These are phyloP conservation scores for Coreius guichenoti DNA, from an alignment of 2,797 vertebrate species.

Conservation along the genomic window DNA sequence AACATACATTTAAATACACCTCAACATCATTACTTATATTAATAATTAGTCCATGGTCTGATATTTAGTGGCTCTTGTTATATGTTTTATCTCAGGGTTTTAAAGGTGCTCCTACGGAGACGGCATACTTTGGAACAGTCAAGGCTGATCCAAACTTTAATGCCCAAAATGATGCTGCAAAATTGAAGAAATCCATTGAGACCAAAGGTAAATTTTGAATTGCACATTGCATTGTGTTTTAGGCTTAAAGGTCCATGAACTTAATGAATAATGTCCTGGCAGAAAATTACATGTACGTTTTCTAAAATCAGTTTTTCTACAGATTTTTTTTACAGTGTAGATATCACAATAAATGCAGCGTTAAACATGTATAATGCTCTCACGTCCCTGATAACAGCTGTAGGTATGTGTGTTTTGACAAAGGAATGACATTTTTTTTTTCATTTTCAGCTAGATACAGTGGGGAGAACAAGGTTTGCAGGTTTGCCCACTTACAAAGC, in stretches of 20 bases:
- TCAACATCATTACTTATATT: neutral
- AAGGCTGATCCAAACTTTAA: slow-evolving; percentile 79
- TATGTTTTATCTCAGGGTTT: neutral
- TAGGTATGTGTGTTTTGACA: neutral
- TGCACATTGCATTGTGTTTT: neutral
- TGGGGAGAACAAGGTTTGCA: no score
- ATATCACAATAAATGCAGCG: neutral
- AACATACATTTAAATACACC: neutral
- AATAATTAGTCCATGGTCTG: neutral
- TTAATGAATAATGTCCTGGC: neutral
- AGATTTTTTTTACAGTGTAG: neutral
- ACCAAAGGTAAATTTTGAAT: slow-evolving; percentile 77
- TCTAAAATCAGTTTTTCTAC: neutral
- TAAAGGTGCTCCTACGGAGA: neutral
- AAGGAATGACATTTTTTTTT: neutral
- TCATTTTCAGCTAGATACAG: neutral
- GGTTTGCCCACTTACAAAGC: no score
- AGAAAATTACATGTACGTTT: neutral
- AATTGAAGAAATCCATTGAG: slow-evolving; percentile 84
- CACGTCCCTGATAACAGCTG: neutral
- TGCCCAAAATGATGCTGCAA: slow-evolving; percentile 78
- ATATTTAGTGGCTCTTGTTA: neutral
- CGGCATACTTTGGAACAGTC: slow-evolving; percentile 71
- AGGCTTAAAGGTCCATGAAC: neutral
- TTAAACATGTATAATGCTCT: neutral